Percentiles rank a stretch among this genome's conserved stretches.
phyloP scores from a whole-genome alignment of 2,888 invertebrate genomes.

The Mesochorus sp. region DNA sequence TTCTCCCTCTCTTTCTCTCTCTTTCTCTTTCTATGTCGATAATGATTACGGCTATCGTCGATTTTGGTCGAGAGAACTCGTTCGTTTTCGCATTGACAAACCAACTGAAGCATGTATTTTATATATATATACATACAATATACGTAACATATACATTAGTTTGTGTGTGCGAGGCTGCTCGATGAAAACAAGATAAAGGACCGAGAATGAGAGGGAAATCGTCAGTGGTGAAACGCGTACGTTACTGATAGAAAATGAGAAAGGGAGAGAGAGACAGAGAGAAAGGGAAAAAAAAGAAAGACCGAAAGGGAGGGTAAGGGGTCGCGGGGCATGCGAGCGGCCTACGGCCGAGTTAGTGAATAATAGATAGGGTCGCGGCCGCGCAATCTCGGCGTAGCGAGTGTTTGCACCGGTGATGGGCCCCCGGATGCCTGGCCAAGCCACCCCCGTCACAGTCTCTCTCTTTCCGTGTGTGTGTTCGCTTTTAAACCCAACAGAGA shows the following conservation, averaged over 20 bases:
- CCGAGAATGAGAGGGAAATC: constrained; percentile 12
- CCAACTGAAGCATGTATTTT: constrained; percentile 4
- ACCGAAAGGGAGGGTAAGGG: constrained; percentile 27
- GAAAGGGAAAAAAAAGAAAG: constrained; percentile 12
- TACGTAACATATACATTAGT: neutral
- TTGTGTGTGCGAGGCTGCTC: neutral
- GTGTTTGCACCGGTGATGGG: constrained; percentile 81
- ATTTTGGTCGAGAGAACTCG: constrained; percentile 36
- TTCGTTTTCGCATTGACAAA: constrained; percentile 42
- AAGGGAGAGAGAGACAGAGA: neutral
- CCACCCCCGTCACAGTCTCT: constrained; percentile 46
- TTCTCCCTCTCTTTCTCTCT: neutral
- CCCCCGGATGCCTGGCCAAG: constrained; percentile 63
- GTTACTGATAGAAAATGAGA: neutral
- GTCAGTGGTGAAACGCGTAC: constrained; percentile 2
- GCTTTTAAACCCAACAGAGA: constrained; percentile 58
- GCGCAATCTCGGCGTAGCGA: constrained; percentile 79
- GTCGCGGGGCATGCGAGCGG: constrained; percentile 27
- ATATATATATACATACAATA: neutral
- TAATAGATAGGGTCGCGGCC: constrained; percentile 80
- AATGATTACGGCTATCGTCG: constrained; percentile 8
- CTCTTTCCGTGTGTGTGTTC: constrained; percentile 36
- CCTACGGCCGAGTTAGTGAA: constrained; percentile 73
- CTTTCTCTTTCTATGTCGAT: neutral
- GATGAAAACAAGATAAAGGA: constrained; percentile 35